phyloP scores from a whole-genome alignment of 2,797 vertebrate genomes.

The Parambassis ranga region DNA sequence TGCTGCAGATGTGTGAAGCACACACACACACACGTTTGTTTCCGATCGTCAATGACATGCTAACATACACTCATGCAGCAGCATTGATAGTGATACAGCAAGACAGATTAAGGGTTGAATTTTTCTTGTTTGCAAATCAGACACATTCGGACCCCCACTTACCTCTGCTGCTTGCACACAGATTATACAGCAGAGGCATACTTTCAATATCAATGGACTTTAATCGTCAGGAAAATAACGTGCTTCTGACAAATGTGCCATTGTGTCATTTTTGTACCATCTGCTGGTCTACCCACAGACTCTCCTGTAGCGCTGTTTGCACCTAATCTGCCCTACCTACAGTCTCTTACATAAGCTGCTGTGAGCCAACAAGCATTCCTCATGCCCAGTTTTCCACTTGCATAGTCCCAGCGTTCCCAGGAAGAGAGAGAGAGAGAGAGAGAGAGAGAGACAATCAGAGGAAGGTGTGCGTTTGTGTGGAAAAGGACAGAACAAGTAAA shows the following conservation, averaged over 20 bases:
- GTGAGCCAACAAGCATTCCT: conserved; percentile 44
- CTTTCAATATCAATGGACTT: conserved; percentile 41
- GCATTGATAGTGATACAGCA: background rate
- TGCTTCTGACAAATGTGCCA: conserved; percentile 31
- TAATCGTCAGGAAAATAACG: conserved; percentile 28
- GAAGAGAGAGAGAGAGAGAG: conserved; percentile 9
- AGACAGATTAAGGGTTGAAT: conserved; percentile 35
- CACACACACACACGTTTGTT: conserved; percentile 8
- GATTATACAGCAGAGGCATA: conserved; percentile 34
- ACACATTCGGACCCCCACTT: background rate
- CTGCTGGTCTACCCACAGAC: conserved; percentile 50
- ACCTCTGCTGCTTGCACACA: conserved; percentile 9
- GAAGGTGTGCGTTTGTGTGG: conserved; percentile 1
- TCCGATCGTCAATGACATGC: conserved; percentile 21
- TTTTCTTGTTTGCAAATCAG: conserved; percentile 27
- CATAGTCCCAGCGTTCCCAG: conserved; percentile 29
- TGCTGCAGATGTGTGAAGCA: conserved; percentile 43
- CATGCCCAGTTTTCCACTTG: conserved; percentile 37
- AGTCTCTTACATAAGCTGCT: conserved; percentile 60
- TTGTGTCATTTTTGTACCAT: conserved; percentile 43
- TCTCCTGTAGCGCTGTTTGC: conserved; percentile 21
- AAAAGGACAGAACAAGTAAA: conserved; percentile 4
- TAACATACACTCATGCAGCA: background rate
- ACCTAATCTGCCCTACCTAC: conserved; percentile 61
- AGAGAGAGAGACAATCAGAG: conserved; percentile 3